Base-by-base conservation (phyloP, 2,888 invertebrate species). In the Hypselothyrea guttata region DNA sequence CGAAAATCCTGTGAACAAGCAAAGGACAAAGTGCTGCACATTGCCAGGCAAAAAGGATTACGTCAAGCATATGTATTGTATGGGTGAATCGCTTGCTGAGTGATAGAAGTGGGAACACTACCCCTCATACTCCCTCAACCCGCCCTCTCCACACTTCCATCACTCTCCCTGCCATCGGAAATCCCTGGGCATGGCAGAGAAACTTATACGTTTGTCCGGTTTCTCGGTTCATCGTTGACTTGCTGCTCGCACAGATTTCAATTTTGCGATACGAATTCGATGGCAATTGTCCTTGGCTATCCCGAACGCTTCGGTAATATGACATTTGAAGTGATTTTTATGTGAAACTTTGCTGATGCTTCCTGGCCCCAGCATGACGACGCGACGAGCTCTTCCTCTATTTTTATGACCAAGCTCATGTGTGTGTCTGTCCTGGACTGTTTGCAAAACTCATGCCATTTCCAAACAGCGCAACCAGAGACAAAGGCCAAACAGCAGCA, bases 281-380 rank as follows among this genome's bases (percentile, higher is more conserved):
- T 67, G 68, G 62, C 85, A 82, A 84, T 81, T 79, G 86, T 86
- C 74, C 86, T 44, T 58, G 68, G 57, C 22, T 22, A 22, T 79
- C 55, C 57, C 44, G 40, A 51, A 52, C 22, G 56, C 77, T 56
- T 65, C 77, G 22, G 58, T 81, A 86, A 81, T 86, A 81, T 81
- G 86, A 86, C 79, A 81, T 82, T 82, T 82, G 85, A 81, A 81
- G 85, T 86, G 79, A 81, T 81, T 81, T 81, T 81, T 86, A 84
- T 81, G 86, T 86, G 84, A 84, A 79, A 76, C 77, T 79, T 22
- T 81, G 82, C 86, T 86, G 84, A 84, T 78, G 79, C 75, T 85
- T 83, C 72, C 84, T 75, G 73, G 44, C 69, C 63, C 64, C 61
- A 51, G 27, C 30, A 22, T 22, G 18, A 13, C 15, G 27, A 16